Conservation (phyloP, 2,113 vertebrate species). For the Ceyx margarethae region DNA sequence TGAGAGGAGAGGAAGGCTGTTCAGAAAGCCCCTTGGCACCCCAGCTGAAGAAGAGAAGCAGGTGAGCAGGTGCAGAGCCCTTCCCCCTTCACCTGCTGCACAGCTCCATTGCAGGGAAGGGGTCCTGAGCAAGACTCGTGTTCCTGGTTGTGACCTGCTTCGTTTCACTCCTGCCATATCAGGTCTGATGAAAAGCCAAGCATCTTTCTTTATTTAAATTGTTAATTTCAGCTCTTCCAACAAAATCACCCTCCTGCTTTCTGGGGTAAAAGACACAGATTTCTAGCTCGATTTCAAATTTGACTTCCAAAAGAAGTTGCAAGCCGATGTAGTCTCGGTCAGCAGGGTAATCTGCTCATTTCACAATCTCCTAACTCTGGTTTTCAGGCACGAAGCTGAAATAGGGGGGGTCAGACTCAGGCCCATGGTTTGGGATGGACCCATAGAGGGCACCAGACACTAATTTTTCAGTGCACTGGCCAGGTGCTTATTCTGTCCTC, state of each 20-base stretch:
- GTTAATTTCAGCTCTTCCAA: background rate
- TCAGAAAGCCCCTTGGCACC: background rate
- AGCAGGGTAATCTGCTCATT: background rate
- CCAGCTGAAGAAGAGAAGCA: background rate
- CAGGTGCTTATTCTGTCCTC: background rate
- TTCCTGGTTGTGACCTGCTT: background rate
- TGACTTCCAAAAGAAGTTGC: background rate
- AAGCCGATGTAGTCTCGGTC: background rate
- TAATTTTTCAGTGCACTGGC: conserved; percentile 29
- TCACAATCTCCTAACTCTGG: background rate
- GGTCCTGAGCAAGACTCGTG: background rate
- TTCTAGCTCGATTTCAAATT: background rate
- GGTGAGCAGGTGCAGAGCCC: background rate
- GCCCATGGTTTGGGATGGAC: background rate
- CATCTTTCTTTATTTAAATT: no score
- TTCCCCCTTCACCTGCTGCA: background rate
- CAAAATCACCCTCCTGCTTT: background rate
- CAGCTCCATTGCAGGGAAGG: background rate
- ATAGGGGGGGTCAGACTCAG: background rate
- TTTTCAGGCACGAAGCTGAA: background rate
- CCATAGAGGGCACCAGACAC: conserved; percentile 68
- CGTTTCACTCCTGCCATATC: background rate
- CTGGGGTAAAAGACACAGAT: background rate
- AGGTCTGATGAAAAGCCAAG: background rate
- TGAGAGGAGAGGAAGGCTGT: background rate